These are phyloP conservation scores for Chionomys nivalis DNA, from an alignment of 2,113 vertebrate species.

Conservation along the genomic window DNA sequence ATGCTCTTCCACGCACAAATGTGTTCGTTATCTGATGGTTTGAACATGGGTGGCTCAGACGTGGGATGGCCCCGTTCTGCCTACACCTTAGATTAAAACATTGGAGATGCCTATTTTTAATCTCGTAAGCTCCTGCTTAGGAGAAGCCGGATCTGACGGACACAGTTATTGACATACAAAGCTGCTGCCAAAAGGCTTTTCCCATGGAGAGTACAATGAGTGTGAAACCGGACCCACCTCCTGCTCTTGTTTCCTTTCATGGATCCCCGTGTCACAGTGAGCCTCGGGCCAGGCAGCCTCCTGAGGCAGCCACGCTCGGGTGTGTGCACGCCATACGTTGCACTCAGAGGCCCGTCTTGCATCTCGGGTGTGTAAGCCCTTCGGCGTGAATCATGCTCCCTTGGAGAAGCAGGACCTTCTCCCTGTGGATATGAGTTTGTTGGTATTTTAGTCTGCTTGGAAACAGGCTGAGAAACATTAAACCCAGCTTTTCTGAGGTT, in stretches of 20 bases:
- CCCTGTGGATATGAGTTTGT: slow-evolving; percentile 78
- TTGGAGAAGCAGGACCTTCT: slow-evolving; percentile 79
- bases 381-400: slow-evolving; percentile 74
- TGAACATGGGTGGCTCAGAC: neutral
- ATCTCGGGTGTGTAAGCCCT: slow-evolving; percentile 3
- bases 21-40: neutral
- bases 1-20: neutral
- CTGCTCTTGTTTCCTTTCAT: neutral
- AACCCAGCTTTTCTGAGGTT: slow-evolving; percentile 82
- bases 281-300: neutral
- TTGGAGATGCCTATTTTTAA: neutral
- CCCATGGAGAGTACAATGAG: neutral
- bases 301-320: neutral
- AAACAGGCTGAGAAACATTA: slow-evolving; percentile 83
- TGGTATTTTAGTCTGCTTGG: slow-evolving; percentile 84
- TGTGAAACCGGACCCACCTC: neutral
- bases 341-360: neutral
- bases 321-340: neutral
- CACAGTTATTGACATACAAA: neutral
- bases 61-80: neutral
- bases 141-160: neutral
- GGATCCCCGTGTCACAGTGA: neutral
- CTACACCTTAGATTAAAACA: neutral
- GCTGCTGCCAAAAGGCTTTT: neutral
- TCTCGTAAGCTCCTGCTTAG: neutral